Base-by-base conservation (phyloP, 1,140 invertebrate species). In the Cotesia chilonis region DNA sequence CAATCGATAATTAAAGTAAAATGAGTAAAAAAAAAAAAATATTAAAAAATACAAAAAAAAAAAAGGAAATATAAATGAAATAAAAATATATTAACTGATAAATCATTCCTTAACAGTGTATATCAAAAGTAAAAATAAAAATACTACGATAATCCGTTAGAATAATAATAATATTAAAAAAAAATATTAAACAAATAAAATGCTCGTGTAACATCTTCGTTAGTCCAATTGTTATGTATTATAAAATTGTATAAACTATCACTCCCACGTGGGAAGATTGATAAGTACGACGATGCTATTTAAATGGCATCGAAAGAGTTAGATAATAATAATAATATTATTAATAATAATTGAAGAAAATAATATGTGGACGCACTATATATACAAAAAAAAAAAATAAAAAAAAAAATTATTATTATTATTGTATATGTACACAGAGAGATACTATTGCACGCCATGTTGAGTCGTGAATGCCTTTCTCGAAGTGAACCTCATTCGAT, bases 21-120 rank as follows among this genome's bases (percentile, higher is more conserved):
- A 70, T 71, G 63, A 71, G 72, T 38, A 59, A 71, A 59, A 12
- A 41, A 66, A 66, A 41, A 68, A 67, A 70, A 70, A 35, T 64
- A 71, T 52, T 17, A 41, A 66, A 41, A 68, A 70, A 72, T 72
- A 55, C 68, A 71, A 47, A 75, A 64, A 69, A 73, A 70, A 70
- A 17, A 55, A 67, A 67, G 76, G 73, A 74, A 76, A 75, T 77
- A 78, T 76, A 66, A 28, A 28, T 52, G 47, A 77, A 75, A 77
- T 71, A 78, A 71, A 78, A 71, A 77, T 77, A 75, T 77, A 83
- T 83, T 28, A 83, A 83, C 82, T 77, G 83, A 84, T 80, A 79
- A 85, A 85, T 85, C 85, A 86, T 86, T 86, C 83, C 85, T 82
- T 80, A 80, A 83, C 77, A 77, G 76, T 83, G 75, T 85, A 84